These are phyloP conservation scores for Fulica atra DNA, from an alignment of 2,113 vertebrate genomes.

Conservation along the genomic window DNA sequence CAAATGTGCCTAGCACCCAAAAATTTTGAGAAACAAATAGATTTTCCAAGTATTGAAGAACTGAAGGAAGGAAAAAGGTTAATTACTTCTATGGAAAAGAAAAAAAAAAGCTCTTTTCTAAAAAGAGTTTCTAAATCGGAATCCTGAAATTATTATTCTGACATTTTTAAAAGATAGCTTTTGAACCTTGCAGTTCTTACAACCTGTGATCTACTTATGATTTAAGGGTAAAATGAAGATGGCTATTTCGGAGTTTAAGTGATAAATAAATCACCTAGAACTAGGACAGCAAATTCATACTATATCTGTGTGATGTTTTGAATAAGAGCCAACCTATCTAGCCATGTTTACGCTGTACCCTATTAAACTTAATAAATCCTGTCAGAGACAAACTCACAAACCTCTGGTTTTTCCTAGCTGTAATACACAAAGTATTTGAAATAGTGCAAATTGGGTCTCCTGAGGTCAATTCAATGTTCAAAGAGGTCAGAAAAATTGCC, in stretches of 20 bases:
- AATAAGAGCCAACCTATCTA: background rate
- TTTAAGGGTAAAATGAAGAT: background rate
- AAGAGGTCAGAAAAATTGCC: background rate
- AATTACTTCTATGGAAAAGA: background rate
- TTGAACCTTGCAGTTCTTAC: background rate
- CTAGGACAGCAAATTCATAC: background rate
- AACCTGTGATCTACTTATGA: background rate
- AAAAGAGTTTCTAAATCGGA: background rate
- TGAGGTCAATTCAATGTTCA: background rate
- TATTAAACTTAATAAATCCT: slow-evolving; percentile 10
- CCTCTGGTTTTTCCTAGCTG: background rate
- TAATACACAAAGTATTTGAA: background rate
- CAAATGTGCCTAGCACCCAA: background rate
- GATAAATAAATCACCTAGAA: background rate
- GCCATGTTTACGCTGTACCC: background rate
- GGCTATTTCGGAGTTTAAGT: background rate
- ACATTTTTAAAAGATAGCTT: background rate
- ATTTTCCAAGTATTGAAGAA: background rate
- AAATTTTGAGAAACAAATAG: background rate
- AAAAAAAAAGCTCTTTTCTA: too few relatives aligned
- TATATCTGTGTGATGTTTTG: background rate
- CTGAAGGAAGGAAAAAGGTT: background rate
- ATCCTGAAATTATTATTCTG: background rate
- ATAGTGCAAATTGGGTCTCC: background rate
- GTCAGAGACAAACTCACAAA: background rate